Conservation (phyloP, 2,113 vertebrate species). For the Tragelaphus scriptus region DNA sequence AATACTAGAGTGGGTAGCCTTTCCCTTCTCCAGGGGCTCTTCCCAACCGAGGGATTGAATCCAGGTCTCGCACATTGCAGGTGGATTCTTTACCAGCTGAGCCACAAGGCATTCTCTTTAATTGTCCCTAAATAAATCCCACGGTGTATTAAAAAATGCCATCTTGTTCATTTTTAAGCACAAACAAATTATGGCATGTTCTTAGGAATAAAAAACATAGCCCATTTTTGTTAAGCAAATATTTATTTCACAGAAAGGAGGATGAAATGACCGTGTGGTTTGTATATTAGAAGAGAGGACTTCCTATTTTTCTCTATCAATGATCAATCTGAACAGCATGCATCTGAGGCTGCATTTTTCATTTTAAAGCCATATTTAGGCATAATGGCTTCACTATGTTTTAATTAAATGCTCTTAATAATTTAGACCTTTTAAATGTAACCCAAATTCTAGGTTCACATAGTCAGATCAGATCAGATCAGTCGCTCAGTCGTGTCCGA, state of each 20-base stretch:
- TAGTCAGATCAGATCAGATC: no score
- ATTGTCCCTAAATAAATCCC: not conserved
- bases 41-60: not conserved
- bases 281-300: not conserved
- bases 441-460: not conserved
- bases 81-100: not conserved
- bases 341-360: not conserved
- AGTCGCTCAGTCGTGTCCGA: no score
- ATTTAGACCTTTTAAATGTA: not conserved
- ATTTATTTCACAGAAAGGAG: not conserved
- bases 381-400: not conserved
- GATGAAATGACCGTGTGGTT: not conserved
- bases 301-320: not conserved
- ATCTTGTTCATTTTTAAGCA: not conserved
- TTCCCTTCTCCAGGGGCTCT: not conserved
- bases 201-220: not conserved
- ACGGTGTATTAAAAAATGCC: accelerated
- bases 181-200: not conserved
- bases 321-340: not conserved
- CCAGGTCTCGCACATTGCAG: not conserved
- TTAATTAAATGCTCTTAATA: not conserved
- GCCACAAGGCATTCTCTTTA: not conserved
- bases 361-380: not conserved
- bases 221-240: not conserved
- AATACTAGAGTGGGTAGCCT: not conserved